A percentile compares a stretch with the other conserved stretches of the same genome.
phyloP scores from a whole-genome alignment of 2,113 vertebrate genomes.

The Ciconia maguari region DNA sequence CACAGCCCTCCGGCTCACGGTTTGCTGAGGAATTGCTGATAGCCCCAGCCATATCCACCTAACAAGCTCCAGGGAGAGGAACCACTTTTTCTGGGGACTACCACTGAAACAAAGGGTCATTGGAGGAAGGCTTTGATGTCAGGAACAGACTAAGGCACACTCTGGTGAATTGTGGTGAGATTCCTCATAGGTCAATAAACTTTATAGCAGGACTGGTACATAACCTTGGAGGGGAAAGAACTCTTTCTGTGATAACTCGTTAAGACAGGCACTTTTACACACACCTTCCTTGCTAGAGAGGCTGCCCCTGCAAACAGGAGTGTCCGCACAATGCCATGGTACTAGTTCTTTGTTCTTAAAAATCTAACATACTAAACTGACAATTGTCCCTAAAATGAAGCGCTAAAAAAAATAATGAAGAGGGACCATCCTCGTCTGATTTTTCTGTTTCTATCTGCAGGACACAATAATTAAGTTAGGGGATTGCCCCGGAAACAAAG shows the following conservation, averaged over 20 bases:
- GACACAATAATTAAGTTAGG: background rate
- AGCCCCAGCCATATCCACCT: background rate
- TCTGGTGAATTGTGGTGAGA: background rate
- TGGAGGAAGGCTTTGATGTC: slow-evolving; percentile 22
- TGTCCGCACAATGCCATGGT: background rate
- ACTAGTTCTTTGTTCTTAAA: background rate
- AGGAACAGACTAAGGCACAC: background rate
- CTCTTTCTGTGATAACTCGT: background rate
- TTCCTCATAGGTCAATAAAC: slow-evolving; percentile 39
- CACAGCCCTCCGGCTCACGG: rapidly evolving
- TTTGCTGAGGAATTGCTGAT: background rate
- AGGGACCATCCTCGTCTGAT: background rate
- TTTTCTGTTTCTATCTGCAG: background rate
- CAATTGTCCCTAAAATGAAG: background rate
- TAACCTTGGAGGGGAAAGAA: background rate
- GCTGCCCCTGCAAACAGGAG: background rate
- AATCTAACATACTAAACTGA: background rate
- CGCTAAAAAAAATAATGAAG: background rate
- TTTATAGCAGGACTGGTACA: slow-evolving; percentile 18
- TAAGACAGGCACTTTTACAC: background rate
- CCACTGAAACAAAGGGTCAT: background rate
- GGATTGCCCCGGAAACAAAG: background rate
- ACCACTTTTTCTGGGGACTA: background rate
- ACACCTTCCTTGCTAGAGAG: background rate
- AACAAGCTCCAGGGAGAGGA: background rate